These are phyloP conservation scores for Speoplatyrhinus poulsoni DNA, from an alignment of 2,113 vertebrate genomes.

Conservation along the genomic window DNA sequence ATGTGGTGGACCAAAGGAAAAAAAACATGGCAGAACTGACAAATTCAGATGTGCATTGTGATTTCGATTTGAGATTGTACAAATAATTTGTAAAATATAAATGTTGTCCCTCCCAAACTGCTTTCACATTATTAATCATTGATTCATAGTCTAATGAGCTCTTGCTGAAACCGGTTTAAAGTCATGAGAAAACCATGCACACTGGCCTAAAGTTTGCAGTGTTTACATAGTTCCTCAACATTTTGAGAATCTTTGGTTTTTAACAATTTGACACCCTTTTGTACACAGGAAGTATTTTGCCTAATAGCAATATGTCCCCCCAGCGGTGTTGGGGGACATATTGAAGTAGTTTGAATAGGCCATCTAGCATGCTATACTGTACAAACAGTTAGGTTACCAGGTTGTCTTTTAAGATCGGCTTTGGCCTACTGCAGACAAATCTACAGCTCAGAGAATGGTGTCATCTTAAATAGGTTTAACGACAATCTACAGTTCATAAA, in stretches of 20 bases:
- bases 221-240: not conserved
- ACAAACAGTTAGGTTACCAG: slow-evolving; percentile 63
- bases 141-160: not conserved
- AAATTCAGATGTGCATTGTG: slow-evolving; percentile 32
- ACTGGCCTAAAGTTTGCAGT: not conserved
- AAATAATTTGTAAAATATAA: not conserved
- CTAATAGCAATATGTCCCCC: too few species aligned
- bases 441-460: slow-evolving; percentile 53
- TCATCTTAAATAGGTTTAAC: slow-evolving; percentile 71
- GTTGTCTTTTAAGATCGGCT: slow-evolving; percentile 41
- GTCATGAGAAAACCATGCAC: not conserved
- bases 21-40: slow-evolving; percentile 37
- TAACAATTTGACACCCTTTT: not conserved
- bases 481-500: slow-evolving; percentile 43
- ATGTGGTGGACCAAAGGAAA: slow-evolving; percentile 70
- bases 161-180: not conserved
- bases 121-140: not conserved
- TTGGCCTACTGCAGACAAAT: slow-evolving; percentile 44
- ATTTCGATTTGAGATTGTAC: slow-evolving; percentile 32
- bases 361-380: slow-evolving; percentile 24
- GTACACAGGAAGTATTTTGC: not conserved
- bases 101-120: not conserved
- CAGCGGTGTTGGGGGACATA: slow-evolving; percentile 2
- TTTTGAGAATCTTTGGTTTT: not conserved
- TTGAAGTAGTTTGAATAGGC: not conserved